A percentile compares a stretch with the other conserved stretches of the same genome.
phyloP scores from a whole-genome alignment of 2,797 vertebrate species.

The Brachyalestes nurse region DNA sequence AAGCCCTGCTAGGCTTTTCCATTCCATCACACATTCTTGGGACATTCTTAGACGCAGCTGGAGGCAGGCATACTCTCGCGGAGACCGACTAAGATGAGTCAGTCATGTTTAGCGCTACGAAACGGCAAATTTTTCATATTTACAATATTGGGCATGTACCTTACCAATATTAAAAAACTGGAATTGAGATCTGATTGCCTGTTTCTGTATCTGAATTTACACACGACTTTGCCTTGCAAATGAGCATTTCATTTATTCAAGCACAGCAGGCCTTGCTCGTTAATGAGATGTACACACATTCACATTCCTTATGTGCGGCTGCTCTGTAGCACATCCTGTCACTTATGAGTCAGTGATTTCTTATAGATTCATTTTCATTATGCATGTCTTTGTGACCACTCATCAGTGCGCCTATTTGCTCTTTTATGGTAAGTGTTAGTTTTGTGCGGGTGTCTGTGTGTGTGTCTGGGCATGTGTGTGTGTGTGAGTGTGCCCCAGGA shows the following conservation, averaged over 20 bases:
- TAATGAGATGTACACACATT: slow-evolving; percentile 37
- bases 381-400: slow-evolving; percentile 1
- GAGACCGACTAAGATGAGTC: not conserved
- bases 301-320: slow-evolving; percentile 19
- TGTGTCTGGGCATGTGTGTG: no score
- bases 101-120: not conserved
- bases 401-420: not conserved
- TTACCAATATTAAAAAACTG: not conserved
- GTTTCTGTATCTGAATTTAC: slow-evolving; percentile 40
- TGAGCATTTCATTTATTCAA: slow-evolving; percentile 40
- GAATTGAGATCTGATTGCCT: slow-evolving; percentile 3
- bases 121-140: not conserved
- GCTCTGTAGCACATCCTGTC: slow-evolving; percentile 5
- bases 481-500: slow-evolving; percentile 2
- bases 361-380: slow-evolving; percentile 26
- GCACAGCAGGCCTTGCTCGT: slow-evolving; percentile 33
- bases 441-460: no score
- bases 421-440: not conserved
- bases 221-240: slow-evolving; percentile 46
- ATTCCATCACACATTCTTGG: slow-evolving; percentile 7
- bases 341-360: slow-evolving; percentile 14
- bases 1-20: slow-evolving; percentile 23
- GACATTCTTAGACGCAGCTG: slow-evolving; percentile 14
- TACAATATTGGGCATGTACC: not conserved
- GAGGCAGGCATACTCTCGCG: not conserved